Conservation (phyloP, 2,113 vertebrate species). For the Dunckerocampus dactyliophorus region DNA sequence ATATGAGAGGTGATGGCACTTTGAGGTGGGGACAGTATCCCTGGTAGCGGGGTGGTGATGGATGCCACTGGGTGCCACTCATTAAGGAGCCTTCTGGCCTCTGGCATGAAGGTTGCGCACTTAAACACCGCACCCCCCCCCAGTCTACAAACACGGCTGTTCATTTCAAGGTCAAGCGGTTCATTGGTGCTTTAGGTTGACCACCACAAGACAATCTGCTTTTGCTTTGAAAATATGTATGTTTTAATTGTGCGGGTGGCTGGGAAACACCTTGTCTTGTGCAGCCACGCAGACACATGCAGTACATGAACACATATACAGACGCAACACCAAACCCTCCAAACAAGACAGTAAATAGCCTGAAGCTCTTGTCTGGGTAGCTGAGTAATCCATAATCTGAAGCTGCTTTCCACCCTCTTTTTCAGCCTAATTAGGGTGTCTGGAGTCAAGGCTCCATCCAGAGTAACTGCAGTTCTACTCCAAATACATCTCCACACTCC, state of each 20-base stretch:
- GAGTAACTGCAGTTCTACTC: slow-evolving; percentile 33
- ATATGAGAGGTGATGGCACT: slow-evolving; percentile 41
- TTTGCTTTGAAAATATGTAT: slow-evolving; percentile 64
- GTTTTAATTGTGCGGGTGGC: slow-evolving; percentile 55
- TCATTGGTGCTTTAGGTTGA: slow-evolving; percentile 60
- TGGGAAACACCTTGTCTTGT: slow-evolving; percentile 47
- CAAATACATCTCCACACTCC: slow-evolving; percentile 15
- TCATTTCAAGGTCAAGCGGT: slow-evolving; percentile 78
- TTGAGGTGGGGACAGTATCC: slow-evolving; percentile 59
- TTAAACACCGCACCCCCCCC: slow-evolving; percentile 68
- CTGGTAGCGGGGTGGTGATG: slow-evolving; percentile 70
- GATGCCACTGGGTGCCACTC: slow-evolving; percentile 70
- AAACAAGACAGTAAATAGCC: slow-evolving; percentile 64
- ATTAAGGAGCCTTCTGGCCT: slow-evolving; percentile 76
- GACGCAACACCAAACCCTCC: slow-evolving; percentile 46
- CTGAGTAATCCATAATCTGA: slow-evolving; percentile 51
- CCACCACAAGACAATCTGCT: slow-evolving; percentile 65
- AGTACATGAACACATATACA: slow-evolving; percentile 17
- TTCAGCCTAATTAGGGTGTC: slow-evolving; percentile 48
- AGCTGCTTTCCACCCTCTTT: slow-evolving; percentile 23
- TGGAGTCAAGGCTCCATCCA: slow-evolving; percentile 38
- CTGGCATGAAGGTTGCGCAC: slow-evolving; percentile 69
- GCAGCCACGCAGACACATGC: slow-evolving; percentile 35
- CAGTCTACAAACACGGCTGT: slow-evolving; percentile 64
- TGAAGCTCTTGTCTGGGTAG: slow-evolving; percentile 55